phyloP scores from a whole-genome alignment of 2,797 vertebrate genomes.

The Lepus oiostolus region DNA sequence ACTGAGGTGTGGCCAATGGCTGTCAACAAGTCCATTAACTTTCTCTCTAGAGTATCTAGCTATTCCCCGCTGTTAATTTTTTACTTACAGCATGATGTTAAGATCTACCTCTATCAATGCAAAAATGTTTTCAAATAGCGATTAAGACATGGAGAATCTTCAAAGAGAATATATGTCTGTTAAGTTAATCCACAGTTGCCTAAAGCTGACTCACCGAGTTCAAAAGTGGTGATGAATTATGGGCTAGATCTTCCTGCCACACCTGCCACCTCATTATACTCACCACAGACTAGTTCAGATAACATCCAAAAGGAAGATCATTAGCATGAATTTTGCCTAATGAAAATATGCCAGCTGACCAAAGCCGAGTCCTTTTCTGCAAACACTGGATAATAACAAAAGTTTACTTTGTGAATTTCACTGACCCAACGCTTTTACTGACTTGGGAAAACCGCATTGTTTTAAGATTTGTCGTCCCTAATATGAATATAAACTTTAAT shows the following conservation, averaged over 20 bases:
- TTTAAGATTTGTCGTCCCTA: background rate
- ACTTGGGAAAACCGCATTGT: background rate
- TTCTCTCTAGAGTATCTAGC: background rate
- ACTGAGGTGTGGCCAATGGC: background rate
- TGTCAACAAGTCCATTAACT: background rate
- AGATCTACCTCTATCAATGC: background rate
- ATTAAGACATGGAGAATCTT: background rate
- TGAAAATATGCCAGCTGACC: background rate
- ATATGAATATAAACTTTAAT: background rate
- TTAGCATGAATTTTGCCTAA: background rate
- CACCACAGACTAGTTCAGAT: background rate
- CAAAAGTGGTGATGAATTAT: accelerated
- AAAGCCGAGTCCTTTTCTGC: background rate
- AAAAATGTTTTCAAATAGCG: background rate
- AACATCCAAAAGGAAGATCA: background rate
- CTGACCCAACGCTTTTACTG: conserved; percentile 12
- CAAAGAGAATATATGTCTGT: background rate
- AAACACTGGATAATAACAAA: conserved; percentile 50
- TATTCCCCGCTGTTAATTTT: background rate
- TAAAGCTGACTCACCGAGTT: background rate
- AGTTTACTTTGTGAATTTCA: conserved; percentile 39
- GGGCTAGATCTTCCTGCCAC: background rate
- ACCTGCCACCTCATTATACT: background rate
- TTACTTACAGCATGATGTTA: background rate
- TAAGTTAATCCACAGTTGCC: background rate